Evolutionary conservation across 2,113 vertebrate species (phyloP).

Genomic region (Calypte anna): DNA sequence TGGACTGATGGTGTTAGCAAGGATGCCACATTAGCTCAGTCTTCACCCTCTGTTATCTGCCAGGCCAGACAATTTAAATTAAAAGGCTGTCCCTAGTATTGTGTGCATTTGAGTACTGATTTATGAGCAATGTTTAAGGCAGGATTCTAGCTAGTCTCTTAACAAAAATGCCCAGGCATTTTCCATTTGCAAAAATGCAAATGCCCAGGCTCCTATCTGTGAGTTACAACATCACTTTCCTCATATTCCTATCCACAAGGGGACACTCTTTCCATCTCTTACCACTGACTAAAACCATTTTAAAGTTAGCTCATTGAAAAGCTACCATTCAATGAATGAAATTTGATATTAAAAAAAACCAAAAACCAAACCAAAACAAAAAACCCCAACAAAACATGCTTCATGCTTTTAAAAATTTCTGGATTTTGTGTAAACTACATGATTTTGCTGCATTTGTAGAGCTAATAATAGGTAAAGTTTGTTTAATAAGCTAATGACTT

Average conservation of each 20-base stretch:
- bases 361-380: too few relatives aligned
- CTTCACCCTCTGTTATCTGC: not conserved
- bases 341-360: not conserved
- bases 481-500: conserved; percentile 2
- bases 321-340: not conserved
- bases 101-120: not conserved
- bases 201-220: not conserved
- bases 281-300: not conserved
- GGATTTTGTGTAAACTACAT: not conserved
- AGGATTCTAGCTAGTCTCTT: not conserved
- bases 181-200: not conserved
- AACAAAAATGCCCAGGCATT: not conserved
- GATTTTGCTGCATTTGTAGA: not conserved
- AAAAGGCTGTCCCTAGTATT: not conserved
- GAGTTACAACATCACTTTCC: not conserved
- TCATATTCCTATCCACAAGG: conserved; percentile 64
- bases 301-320: conserved; percentile 4
- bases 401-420: not conserved
- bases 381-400: not conserved
- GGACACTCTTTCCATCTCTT: conserved; percentile 73
- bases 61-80: not conserved
- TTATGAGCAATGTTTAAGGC: not conserved
- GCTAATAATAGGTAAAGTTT: not conserved
- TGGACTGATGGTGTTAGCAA: not conserved
- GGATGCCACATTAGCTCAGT: not conserved